Base-by-base conservation (phyloP, 2,888 invertebrate genomes). In the Caenorhabditis wallacei region DNA sequence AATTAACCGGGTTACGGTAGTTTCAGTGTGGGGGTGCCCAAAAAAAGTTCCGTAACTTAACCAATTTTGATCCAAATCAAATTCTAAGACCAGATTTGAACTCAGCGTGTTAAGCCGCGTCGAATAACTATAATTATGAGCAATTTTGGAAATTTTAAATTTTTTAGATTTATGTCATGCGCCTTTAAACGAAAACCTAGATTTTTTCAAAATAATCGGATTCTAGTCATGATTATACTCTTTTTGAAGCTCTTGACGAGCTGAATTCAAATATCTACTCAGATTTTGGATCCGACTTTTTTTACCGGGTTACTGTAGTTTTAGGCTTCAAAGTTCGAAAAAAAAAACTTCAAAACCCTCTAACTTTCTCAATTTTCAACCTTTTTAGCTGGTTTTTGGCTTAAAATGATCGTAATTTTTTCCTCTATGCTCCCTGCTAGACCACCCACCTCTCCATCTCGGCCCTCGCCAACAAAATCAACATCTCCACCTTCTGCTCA, bases 391-490 rank as follows among this genome's bases (percentile, higher is more conserved):
- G 46, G 18, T 30, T 30, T 30, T 30, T 30, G 30, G 18, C n/a
- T 18, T 8, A 7, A 18, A 18, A 48, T 5, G 8, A 48, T n/a
- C n/a, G n/a, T n/a, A n/a, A n/a, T n/a, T n/a, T n/a, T n/a, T n/a
- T n/a, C n/a, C n/a, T n/a, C n/a, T n/a, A n/a, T n/a, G n/a, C n/a
- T n/a, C n/a, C n/a, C n/a, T n/a, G n/a, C 2, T 24, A 26, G 13
- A n/a, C 43, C n/a, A 51, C 43, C 10, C 43, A 82, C 82, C 71
- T 68, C 43, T 83, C 46, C 11, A 20, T 56, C 51, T 85, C 85
- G 7, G 80, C 68, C 11, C 64, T 71, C 11, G 81, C 82, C 40
- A 85, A 68, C 48, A 85, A 53, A 3, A 85, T 68, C 16, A 85
- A 61, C 84, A 82, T 82, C 10, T 68, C 72, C n/a, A 80, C 22